Conservation (phyloP, 1,140 invertebrate species). For the Sminthurides bifidus region DNA sequence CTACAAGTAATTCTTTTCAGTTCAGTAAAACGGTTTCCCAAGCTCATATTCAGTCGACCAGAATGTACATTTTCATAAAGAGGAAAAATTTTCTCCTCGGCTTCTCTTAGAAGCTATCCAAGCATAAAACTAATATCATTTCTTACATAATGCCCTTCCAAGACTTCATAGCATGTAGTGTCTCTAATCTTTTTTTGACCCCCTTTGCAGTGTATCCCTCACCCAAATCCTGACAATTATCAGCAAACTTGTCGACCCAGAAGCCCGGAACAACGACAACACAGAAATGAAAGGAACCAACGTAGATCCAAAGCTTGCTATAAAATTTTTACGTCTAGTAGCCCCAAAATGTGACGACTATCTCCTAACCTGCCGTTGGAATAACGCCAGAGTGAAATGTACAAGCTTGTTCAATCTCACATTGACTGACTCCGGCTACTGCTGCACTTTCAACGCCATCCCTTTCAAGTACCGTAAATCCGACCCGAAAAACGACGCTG, state of each 20-base stretch:
- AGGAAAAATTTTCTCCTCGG: background rate
- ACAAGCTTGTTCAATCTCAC: conserved; percentile 23
- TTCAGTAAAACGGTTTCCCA: background rate
- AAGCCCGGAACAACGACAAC: conserved; percentile 18
- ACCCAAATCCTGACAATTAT: conserved; percentile 25
- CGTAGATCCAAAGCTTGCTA: conserved; percentile 13
- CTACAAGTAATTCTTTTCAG: conserved; percentile 22
- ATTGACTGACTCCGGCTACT: conserved; percentile 29
- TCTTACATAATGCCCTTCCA: background rate
- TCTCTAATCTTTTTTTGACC: background rate
- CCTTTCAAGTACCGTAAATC: conserved; percentile 3
- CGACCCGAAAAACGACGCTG: conserved; percentile 10
- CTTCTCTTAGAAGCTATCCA: background rate
- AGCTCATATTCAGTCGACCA: background rate
- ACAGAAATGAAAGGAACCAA: background rate
- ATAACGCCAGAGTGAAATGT: conserved; percentile 12
- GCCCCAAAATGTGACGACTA: conserved; percentile 30
- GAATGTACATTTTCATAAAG: background rate
- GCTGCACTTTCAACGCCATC: conserved; percentile 29
- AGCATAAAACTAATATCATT: background rate
- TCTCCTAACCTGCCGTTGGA: conserved; percentile 21
- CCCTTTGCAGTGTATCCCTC: conserved; percentile 17
- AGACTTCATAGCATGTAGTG: background rate
- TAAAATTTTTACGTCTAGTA: conserved; percentile 21
- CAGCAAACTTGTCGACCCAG: conserved; percentile 22